Evolutionary conservation across 1,140 invertebrate species (phyloP).

Genomic region (Rhagoletis pomonella): DNA sequence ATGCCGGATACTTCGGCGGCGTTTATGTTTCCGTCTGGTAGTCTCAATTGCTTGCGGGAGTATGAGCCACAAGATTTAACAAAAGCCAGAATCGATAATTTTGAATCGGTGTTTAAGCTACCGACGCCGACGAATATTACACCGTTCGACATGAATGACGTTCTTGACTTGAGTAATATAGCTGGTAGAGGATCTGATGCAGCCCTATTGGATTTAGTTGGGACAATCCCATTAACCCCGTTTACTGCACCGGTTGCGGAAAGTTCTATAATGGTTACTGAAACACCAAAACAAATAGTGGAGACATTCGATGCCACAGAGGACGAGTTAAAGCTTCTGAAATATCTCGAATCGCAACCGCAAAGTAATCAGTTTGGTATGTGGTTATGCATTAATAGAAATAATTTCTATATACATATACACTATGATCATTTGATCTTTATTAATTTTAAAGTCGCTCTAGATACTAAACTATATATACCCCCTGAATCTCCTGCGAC

Average conservation of each 20-base stretch:
- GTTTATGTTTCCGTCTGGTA: conserved; percentile 9
- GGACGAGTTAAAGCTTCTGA: conserved; percentile 64
- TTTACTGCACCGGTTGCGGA: conserved; percentile 18
- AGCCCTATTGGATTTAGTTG: not conserved
- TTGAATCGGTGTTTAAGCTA: conserved; percentile 12
- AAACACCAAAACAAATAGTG: not conserved
- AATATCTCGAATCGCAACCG: conserved; percentile 61
- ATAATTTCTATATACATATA: not conserved
- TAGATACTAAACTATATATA: conserved; percentile 24
- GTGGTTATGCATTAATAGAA: not conserved
- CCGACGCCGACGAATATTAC: not conserved
- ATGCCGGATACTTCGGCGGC: not conserved
- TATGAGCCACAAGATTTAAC: conserved; percentile 42
- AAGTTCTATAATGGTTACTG: conserved; percentile 7
- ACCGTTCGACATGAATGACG: conserved; percentile 46
- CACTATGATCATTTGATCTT: not conserved
- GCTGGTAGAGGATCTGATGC: not conserved
- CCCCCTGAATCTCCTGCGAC: not conserved
- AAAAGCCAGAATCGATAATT: conserved; percentile 27
- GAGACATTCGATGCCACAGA: conserved; percentile 65
- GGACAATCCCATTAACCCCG: conserved; percentile 2
- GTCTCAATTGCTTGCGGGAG: conserved; percentile 31
- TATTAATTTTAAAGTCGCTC: not conserved
- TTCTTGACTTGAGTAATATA: conserved; percentile 53
- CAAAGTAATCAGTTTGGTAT: conserved; percentile 38